phyloP scores from a whole-genome alignment of 92 coral and sea anemone genomes.

The Chrysogorgia sp. region DNA sequence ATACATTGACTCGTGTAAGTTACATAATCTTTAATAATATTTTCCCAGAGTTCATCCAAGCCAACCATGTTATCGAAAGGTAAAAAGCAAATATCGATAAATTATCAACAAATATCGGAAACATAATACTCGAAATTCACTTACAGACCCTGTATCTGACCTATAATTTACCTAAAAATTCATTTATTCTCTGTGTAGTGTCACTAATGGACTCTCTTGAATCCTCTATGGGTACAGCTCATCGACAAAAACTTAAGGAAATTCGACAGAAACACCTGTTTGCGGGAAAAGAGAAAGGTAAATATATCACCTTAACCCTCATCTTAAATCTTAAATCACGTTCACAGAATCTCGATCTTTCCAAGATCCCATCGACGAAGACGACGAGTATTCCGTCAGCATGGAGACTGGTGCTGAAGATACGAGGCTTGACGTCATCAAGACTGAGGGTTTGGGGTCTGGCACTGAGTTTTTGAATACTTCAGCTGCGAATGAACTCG shows the following conservation, averaged over 20 bases:
- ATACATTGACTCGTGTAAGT: too few relatives aligned
- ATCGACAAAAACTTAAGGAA: conserved; percentile 29
- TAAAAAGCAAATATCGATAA: conserved; percentile 23
- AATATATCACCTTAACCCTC: background rate
- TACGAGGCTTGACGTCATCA: background rate
- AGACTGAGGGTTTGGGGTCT: conserved; percentile 4
- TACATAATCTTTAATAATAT: background rate
- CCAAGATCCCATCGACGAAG: conserved; percentile 5
- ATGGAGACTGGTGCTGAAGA: conserved; percentile 28
- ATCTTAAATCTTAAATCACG: background rate
- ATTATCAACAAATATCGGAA: background rate
- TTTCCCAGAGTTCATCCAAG: conserved; percentile 47
- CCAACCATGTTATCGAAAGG: conserved; percentile 95
- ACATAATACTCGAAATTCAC: too few relatives aligned
- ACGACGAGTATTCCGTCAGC: conserved; percentile 25
- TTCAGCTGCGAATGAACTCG: conserved; percentile 76
- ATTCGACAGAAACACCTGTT: conserved; percentile 22
- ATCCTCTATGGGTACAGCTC: conserved; percentile 72
- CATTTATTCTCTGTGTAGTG: conserved; percentile 54
- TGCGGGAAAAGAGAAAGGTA: background rate
- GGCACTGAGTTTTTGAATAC: conserved; percentile 60
- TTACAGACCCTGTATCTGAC: background rate
- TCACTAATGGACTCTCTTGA: conserved; percentile 97
- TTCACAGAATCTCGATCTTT: background rate
- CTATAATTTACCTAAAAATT: too few relatives aligned